Percentiles rank a stretch among this genome's conserved stretches.
phyloP scores from a whole-genome alignment of 2,888 invertebrate genomes.

The Amphipyra tragopoginis region DNA sequence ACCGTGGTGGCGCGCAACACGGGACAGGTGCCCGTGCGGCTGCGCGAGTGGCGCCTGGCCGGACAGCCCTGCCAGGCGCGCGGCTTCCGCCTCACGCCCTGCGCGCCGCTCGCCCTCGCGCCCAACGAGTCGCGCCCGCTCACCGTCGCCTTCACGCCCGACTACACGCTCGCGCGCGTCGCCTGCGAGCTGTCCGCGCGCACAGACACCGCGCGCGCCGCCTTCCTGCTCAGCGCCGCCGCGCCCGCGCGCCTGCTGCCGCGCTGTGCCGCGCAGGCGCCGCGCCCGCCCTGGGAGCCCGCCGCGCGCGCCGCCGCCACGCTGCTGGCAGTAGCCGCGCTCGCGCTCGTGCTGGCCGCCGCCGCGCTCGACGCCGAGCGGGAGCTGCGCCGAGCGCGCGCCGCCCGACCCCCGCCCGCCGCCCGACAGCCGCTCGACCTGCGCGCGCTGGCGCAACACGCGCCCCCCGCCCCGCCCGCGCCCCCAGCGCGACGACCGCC shows the following conservation, averaged over 20 bases:
- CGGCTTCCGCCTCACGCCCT: conserved; percentile 78
- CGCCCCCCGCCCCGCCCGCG: conserved; percentile 50
- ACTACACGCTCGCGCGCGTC: conserved; percentile 76
- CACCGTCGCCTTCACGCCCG: conserved; percentile 72
- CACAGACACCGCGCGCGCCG: conserved; percentile 63
- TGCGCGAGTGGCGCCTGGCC: conserved; percentile 83
- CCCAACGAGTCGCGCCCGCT: conserved; percentile 77
- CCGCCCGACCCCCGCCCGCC: conserved; percentile 78
- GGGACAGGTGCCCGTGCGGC: conserved; percentile 96
- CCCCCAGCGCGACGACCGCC: conserved; percentile 38
- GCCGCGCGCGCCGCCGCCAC: conserved; percentile 62
- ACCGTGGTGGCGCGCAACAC: conserved; percentile 92
- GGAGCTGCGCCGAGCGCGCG: conserved; percentile 68
- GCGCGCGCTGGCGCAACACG: conserved; percentile 58
- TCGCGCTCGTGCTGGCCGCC: conserved; percentile 73
- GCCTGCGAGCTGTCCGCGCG: conserved; percentile 66
- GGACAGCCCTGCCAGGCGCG: conserved; percentile 76
- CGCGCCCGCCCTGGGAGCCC: conserved; percentile 76
- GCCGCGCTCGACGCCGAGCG: conserved; percentile 66
- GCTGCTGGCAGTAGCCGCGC: conserved; percentile 67
- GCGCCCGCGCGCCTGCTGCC: conserved; percentile 71
- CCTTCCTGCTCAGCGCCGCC: conserved; percentile 66
- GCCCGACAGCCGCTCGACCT: conserved; percentile 74
- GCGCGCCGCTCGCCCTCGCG: conserved; percentile 74
- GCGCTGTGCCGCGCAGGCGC: conserved; percentile 66